Conservation (phyloP, 2,797 vertebrate genomes). For the Galaxias olidus region DNA sequence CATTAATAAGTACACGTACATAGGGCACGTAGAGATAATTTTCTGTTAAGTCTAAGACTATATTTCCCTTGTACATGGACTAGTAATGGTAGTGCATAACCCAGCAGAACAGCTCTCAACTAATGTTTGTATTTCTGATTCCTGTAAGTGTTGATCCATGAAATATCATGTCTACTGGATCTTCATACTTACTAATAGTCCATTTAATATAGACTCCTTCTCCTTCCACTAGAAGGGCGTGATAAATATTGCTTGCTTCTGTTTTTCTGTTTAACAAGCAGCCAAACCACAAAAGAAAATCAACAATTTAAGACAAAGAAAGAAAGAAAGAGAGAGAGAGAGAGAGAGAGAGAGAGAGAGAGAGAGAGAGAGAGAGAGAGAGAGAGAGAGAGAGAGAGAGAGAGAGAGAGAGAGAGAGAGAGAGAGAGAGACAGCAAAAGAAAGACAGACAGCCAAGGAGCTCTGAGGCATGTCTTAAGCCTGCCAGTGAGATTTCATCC, state of each 20-base stretch:
- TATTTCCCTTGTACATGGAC: conserved; percentile 78
- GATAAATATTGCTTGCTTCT: conserved; percentile 86
- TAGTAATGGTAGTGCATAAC: conserved; percentile 65
- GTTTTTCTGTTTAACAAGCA: conserved; percentile 85
- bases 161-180: conserved; percentile 93
- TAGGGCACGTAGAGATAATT: too few species aligned
- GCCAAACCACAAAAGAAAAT: conserved; percentile 83
- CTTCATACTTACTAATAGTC: conserved; percentile 95
- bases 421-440: neutral
- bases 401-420: neutral
- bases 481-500: conserved; percentile 58
- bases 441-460: neutral
- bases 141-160: conserved; percentile 96
- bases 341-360: neutral
- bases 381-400: neutral
- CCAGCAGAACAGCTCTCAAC: conserved; percentile 85
- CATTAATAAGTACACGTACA: too few species aligned
- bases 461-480: conserved; percentile 78
- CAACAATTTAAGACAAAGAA: conserved; percentile 54
- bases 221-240: conserved; percentile 85
- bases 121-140: conserved; percentile 92
- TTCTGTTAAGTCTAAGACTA: too few species aligned
- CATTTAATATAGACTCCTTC: conserved; percentile 83
- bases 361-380: neutral
- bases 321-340: neutral